phyloP scores from a whole-genome alignment of 2,888 invertebrate genomes.

The Cataglyphis cursor region DNA sequence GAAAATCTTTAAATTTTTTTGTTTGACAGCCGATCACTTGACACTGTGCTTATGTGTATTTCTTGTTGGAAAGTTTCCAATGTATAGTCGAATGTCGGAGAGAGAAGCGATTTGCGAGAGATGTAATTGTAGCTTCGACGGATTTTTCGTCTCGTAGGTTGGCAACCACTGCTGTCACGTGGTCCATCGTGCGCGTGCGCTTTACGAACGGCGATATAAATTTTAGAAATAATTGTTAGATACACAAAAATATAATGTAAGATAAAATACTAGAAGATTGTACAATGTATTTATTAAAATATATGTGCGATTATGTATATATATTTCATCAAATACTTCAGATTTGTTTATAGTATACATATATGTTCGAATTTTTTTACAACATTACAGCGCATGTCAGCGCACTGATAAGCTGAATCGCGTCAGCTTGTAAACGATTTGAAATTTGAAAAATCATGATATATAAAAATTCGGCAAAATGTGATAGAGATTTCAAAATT shows the following conservation, averaged over 20 bases:
- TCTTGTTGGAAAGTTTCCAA: too few relatives aligned
- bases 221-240: not conserved
- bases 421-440: not conserved
- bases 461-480: not conserved
- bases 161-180: constrained; percentile 11
- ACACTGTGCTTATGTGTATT: too few relatives aligned
- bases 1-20: too few relatives aligned
- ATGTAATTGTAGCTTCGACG: not conserved
- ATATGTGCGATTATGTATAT: not conserved
- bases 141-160: not conserved
- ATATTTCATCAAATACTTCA: not conserved
- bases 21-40: too few relatives aligned
- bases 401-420: not conserved
- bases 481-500: not conserved
- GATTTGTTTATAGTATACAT: not conserved
- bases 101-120: not conserved
- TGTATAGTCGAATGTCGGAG: not conserved
- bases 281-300: not conserved
- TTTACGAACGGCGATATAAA: not conserved
- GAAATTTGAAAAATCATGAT: constrained; percentile 14
- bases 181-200: not conserved
- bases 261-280: too few relatives aligned
- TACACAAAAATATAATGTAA: too few relatives aligned
- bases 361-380: not conserved
- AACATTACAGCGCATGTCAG: constrained; percentile 12